phyloP scores from a whole-genome alignment of 2,888 invertebrate genomes.

The Vanessa cardui region DNA sequence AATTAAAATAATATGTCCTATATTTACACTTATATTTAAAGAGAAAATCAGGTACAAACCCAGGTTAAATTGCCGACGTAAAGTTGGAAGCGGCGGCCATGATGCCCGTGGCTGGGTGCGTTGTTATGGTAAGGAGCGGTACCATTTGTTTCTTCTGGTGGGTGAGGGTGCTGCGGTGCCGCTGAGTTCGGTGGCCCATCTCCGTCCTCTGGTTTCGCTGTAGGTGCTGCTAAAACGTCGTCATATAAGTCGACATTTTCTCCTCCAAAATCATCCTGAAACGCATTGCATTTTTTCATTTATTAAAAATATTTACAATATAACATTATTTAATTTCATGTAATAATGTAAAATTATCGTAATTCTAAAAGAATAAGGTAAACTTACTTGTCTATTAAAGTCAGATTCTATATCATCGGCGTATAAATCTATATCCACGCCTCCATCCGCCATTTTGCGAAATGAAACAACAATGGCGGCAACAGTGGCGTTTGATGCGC shows the following conservation, averaged over 20 bases:
- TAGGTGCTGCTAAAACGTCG: slow-evolving; percentile 94
- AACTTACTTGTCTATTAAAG: slow-evolving; percentile 84
- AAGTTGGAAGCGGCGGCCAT: slow-evolving; percentile 93
- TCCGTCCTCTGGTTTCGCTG: slow-evolving; percentile 83
- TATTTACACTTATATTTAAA: slow-evolving; percentile 68
- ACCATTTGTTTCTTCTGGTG: slow-evolving; percentile 87
- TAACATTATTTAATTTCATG: slow-evolving; percentile 8
- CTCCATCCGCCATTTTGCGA: slow-evolving; percentile 93
- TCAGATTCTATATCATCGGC: slow-evolving; percentile 98
- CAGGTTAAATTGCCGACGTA: slow-evolving; percentile 99
- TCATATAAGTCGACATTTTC: slow-evolving; percentile 97
- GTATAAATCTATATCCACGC: slow-evolving; percentile 98
- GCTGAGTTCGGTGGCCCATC: slow-evolving; percentile 83
- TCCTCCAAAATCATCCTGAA: slow-evolving; percentile 90
- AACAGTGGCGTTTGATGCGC: slow-evolving; percentile 1
- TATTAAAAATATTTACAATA: slow-evolving; percentile 1
- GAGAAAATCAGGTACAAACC: slow-evolving; percentile 86
- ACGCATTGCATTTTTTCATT: slow-evolving; percentile 37
- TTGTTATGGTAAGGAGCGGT: slow-evolving; percentile 87
- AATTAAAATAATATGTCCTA: slow-evolving; percentile 44
- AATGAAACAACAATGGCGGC: slow-evolving; percentile 37
- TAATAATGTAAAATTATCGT: background rate
- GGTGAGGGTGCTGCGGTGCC: slow-evolving; percentile 77
- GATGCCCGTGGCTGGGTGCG: slow-evolving; percentile 88
- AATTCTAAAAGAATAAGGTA: slow-evolving; percentile 46